Evolutionary conservation across 1,140 invertebrate species (phyloP).

Genomic region (Orius insidiosus): DNA sequence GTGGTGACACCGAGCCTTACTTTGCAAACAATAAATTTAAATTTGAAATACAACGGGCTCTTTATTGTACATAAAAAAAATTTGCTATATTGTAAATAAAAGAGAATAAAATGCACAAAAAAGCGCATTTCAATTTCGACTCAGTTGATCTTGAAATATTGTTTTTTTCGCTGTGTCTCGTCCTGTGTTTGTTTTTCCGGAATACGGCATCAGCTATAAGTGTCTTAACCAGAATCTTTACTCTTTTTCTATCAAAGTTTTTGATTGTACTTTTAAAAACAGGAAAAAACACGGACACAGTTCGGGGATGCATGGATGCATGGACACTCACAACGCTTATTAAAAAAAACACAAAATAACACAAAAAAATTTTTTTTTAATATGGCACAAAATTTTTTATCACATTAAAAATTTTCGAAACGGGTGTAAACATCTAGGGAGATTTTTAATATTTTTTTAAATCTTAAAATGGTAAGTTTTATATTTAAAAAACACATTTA

Average conservation of each 20-base stretch:
- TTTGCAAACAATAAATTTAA: background rate
- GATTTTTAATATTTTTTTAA: too few species aligned
- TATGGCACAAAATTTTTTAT: too few species aligned
- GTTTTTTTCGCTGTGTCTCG: conserved; percentile 13
- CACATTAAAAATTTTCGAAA: too few species aligned
- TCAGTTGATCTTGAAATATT: conserved; percentile 12
- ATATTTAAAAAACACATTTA: too few species aligned
- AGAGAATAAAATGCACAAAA: background rate
- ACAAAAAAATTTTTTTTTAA: too few species aligned
- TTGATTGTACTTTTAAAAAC: too few species aligned
- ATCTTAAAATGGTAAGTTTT: too few species aligned
- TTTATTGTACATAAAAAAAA: conserved; percentile 2
- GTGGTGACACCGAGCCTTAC: conserved; percentile 16
- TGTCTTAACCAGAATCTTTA: conserved; percentile 12
- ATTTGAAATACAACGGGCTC: background rate
- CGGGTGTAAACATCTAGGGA: too few species aligned
- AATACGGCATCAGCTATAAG: background rate
- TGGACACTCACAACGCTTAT: too few species aligned
- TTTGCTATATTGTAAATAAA: background rate
- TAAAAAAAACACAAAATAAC: too few species aligned
- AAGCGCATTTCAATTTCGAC: background rate
- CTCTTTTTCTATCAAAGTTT: conserved; percentile 5
- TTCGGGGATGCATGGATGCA: too few species aligned
- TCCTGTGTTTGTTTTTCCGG: conserved; percentile 14
- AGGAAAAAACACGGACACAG: too few species aligned